These are phyloP conservation scores for Corythornis vintsioides DNA, from an alignment of 2,113 vertebrate species.

Conservation along the genomic window DNA sequence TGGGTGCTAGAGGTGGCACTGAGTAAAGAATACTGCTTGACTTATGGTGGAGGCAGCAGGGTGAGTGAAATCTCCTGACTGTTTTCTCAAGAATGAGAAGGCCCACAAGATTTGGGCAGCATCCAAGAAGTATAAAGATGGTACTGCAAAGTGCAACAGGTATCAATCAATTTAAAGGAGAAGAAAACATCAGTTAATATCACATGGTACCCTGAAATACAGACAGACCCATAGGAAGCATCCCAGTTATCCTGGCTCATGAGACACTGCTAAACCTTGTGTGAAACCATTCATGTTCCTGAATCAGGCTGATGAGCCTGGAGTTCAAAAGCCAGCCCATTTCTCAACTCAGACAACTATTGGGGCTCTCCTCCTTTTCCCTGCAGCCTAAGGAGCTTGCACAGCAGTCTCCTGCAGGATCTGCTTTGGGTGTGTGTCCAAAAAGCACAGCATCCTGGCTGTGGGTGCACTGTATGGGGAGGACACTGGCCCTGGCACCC, in stretches of 20 bases:
- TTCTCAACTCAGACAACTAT: fast-evolving
- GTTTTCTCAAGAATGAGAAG: neutral
- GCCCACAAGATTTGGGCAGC: neutral
- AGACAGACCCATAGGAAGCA: neutral
- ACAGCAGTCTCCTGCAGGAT: neutral
- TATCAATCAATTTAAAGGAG: neutral
- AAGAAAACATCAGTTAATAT: neutral
- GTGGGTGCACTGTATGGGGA: no score
- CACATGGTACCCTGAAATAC: neutral
- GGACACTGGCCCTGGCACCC: neutral
- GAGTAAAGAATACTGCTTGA: neutral
- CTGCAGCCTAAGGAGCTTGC: fast-evolving
- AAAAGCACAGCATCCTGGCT: no score
- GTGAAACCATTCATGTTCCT: neutral
- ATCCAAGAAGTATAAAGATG: neutral
- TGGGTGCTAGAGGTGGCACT: neutral
- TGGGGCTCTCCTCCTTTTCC: neutral
- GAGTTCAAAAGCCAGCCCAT: neutral
- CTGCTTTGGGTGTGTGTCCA: neutral
- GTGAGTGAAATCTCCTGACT: neutral
- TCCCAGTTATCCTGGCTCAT: neutral
- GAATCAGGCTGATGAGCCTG: neutral
- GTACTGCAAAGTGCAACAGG: neutral
- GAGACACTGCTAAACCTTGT: neutral
- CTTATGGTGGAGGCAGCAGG: no score